A percentile compares a stretch with the other conserved stretches of the same genome.
Evolutionary conservation across 2,888 invertebrate species (phyloP).

Genomic region (Ischnus inquisitorius): DNA sequence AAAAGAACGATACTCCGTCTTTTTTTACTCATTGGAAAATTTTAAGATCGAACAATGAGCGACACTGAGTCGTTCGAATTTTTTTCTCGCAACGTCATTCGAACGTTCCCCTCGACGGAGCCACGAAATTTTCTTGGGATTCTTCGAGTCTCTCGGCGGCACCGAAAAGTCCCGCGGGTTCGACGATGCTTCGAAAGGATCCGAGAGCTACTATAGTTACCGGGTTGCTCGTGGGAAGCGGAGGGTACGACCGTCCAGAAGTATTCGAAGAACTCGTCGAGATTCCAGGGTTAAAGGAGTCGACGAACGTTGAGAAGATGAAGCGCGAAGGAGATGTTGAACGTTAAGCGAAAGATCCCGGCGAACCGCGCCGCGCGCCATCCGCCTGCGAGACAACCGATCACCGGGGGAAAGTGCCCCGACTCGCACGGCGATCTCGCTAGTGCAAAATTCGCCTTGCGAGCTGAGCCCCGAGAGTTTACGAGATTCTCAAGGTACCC

Average conservation of each 20-base stretch:
- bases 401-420: conserved; percentile 49
- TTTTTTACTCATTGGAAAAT: background rate
- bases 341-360: conserved; percentile 17
- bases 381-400: conserved; percentile 48
- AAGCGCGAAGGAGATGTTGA: conserved; percentile 9
- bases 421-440: conserved; percentile 30
- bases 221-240: conserved; percentile 61
- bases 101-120: background rate
- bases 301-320: conserved; percentile 47
- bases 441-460: conserved; percentile 55
- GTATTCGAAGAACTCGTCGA: conserved; percentile 68
- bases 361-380: conserved; percentile 14
- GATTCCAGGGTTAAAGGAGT: conserved; percentile 66
- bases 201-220: conserved; percentile 30
- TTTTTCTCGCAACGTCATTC: conserved; percentile 8
- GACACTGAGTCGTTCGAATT: background rate
- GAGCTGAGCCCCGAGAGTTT: conserved; percentile 48
- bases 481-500: conserved; percentile 48
- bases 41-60: background rate
- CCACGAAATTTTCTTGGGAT: conserved; percentile 5
- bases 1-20: background rate
- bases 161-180: conserved; percentile 32
- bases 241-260: conserved; percentile 45
- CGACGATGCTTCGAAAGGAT: conserved; percentile 30
- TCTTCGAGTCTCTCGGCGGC: conserved; percentile 13